Evolutionary conservation across 2,888 invertebrate species (phyloP), one percentile per base, ranked within the genome.

Genomic region (Lymantria monacha): DNA sequence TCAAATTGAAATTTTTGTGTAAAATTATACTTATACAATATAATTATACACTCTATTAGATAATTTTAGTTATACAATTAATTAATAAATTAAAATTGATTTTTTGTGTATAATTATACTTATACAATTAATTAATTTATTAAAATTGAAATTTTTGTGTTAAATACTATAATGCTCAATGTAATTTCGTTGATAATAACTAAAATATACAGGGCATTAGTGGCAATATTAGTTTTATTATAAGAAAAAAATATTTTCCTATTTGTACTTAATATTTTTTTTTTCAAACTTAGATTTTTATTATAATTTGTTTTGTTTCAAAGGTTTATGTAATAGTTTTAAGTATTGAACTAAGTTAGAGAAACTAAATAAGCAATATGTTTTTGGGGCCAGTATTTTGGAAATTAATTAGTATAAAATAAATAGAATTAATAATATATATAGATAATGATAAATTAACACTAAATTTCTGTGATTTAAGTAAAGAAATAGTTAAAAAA

Each of bases 301-400:
- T 50, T 15, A 9, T 52, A 43, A 55, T 47, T 73, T 79, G 83
- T 85, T 85, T 76, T 81, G 82, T 85, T 84, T 83, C 70, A 78
- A 41, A 83, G 77, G 83, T 85, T 83, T 85, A 82, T 78, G 55
- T 61, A 53, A 49, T 55, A 59, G 56, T 44, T 42, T 42, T 42
- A 30, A 37, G 45, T 47, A 31, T 49, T 46, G 41, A 56, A 48
- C 46, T 49, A 30, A 9, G 33, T 7, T 14, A 33, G 14, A 31
- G 11, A 30, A 9, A 40, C 42, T 63, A 58, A 55, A 48, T 42
- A 50, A 22, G 22, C 22, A 22, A 72, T 69, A 66, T 66, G 43
- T 55, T 54, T 57, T 74, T 57, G 73, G 79, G 84, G 87, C 84
- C 87, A 87, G 87, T 86, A 86, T 85, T 85, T 22, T 78, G 68